phyloP scores from a whole-genome alignment of 2,113 vertebrate species.

The Ahaetulla prasina region DNA sequence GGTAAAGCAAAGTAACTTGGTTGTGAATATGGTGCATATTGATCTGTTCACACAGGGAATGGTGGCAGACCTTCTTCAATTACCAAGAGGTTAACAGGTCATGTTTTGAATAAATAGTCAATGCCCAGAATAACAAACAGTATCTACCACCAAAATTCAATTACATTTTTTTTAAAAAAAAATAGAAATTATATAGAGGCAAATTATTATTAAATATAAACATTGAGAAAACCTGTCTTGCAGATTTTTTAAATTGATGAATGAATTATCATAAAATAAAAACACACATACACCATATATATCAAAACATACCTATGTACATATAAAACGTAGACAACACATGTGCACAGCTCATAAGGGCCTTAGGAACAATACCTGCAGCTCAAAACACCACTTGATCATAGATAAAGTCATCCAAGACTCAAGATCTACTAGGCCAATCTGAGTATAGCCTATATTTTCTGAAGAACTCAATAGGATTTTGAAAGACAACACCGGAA shows the following conservation, averaged over 20 bases:
- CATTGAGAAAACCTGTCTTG: slow-evolving; percentile 23
- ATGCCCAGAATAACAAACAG: neutral
- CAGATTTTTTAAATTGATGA: slow-evolving; percentile 40
- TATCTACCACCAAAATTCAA: neutral
- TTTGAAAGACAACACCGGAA: no score
- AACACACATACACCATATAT: slow-evolving; percentile 39
- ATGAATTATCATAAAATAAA: slow-evolving; percentile 12
- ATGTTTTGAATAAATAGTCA: neutral
- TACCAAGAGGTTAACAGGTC: neutral
- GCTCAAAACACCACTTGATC: no score
- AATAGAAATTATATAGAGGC: slow-evolving; percentile 26
- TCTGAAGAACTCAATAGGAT: no score
- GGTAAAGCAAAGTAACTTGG: slow-evolving; percentile 42
- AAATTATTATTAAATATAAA: slow-evolving; percentile 7
- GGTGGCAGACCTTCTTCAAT: neutral
- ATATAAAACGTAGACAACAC: no score
- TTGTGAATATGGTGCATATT: slow-evolving; percentile 16
- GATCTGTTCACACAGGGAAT: slow-evolving; percentile 29
- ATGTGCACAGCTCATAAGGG: no score
- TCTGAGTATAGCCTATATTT: no score
- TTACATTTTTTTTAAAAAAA: neutral
- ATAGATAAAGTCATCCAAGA: no score
- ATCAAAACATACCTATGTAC: neutral
- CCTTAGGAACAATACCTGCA: no score
- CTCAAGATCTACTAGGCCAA: no score